Conservation (phyloP, 2,888 invertebrate species). For the Leucania comma region DNA sequence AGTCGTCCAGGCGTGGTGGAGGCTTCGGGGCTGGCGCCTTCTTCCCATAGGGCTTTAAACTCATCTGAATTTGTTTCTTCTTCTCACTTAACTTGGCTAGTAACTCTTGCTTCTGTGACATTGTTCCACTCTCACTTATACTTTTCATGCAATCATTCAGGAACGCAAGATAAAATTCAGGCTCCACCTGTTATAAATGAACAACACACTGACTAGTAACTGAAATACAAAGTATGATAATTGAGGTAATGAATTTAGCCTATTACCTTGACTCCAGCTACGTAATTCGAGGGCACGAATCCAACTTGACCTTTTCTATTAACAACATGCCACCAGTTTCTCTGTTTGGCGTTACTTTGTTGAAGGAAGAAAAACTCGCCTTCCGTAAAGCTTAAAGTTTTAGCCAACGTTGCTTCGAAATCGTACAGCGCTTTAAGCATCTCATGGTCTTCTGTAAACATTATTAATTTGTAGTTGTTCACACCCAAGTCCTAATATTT, state of each 20-base stretch:
- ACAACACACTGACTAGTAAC: slow-evolving; percentile 46
- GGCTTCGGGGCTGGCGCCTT: slow-evolving; percentile 86
- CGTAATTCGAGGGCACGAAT: slow-evolving; percentile 97
- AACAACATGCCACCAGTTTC: slow-evolving; percentile 97
- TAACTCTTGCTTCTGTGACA: slow-evolving; percentile 92
- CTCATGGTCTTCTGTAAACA: slow-evolving; percentile 92
- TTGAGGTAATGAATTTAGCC: slow-evolving; percentile 58
- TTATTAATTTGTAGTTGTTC: slow-evolving; percentile 25
- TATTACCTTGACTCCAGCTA: slow-evolving; percentile 94
- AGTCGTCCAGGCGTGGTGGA: slow-evolving; percentile 84
- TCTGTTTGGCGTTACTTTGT: slow-evolving; percentile 94
- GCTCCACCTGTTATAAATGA: slow-evolving; percentile 90
- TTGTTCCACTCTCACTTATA: slow-evolving; percentile 84
- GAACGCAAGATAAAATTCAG: slow-evolving; percentile 93
- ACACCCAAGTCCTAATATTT: slow-evolving; percentile 46
- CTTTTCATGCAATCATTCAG: slow-evolving; percentile 93
- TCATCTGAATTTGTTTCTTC: slow-evolving; percentile 90
- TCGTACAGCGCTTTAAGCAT: slow-evolving; percentile 96
- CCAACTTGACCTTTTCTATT: slow-evolving; percentile 95
- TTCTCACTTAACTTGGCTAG: slow-evolving; percentile 92
- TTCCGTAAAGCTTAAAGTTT: slow-evolving; percentile 95
- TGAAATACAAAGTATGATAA: slow-evolving; percentile 50
- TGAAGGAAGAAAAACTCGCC: slow-evolving; percentile 95
- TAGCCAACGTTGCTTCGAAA: slow-evolving; percentile 95
- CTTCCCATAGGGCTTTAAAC: slow-evolving; percentile 79